Conservation (phyloP, 2,113 vertebrate species). For the Crypturellus undulatus region DNA sequence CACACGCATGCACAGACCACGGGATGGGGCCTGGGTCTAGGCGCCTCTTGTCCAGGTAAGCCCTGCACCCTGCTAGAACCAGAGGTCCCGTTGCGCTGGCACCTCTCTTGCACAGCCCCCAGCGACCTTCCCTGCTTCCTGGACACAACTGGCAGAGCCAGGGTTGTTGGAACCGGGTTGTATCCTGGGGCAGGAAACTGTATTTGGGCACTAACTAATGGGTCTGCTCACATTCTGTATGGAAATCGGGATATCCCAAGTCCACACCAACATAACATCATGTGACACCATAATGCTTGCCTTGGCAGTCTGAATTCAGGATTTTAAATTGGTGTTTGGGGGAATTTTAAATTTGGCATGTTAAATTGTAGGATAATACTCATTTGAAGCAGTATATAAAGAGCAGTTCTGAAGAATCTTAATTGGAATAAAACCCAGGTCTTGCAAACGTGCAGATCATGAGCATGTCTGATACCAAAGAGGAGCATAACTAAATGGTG, state of each 20-base stretch:
- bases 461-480: background rate
- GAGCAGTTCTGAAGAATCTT: background rate
- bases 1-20: background rate
- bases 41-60: background rate
- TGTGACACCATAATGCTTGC: background rate
- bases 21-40: background rate
- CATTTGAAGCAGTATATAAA: background rate
- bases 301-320: background rate
- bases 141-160: background rate
- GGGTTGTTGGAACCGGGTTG: background rate
- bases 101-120: background rate
- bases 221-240: background rate
- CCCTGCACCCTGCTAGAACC: background rate
- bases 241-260: background rate
- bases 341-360: too few relatives aligned
- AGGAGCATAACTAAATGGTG: background rate
- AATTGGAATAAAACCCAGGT: background rate
- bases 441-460: background rate
- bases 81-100: background rate
- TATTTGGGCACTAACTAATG: background rate
- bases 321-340: too few relatives aligned
- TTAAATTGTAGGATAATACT: background rate
- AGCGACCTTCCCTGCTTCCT: background rate
- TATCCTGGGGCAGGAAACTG: background rate
- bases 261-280: background rate